A percentile compares a stretch with the other conserved stretches of the same genome.
phyloP scores from a whole-genome alignment of 2,113 vertebrate species.

The Elephantulus edwardii region DNA sequence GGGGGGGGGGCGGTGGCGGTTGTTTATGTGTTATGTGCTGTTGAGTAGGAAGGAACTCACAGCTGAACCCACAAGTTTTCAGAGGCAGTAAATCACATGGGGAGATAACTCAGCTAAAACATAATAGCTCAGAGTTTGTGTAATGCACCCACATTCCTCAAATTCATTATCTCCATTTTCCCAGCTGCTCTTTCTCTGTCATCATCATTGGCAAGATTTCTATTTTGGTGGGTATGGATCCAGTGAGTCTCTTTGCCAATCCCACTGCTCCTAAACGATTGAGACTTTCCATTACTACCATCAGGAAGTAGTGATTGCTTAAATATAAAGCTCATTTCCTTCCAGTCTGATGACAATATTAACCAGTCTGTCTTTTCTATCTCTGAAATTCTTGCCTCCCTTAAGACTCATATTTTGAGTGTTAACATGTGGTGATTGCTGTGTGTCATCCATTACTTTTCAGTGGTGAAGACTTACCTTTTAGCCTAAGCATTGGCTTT shows the following conservation, averaged over 20 bases:
- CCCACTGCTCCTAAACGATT: neutral
- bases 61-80: too few relatives aligned
- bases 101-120: conserved; percentile 8
- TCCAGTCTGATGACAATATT: conserved; percentile 4
- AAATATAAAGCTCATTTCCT: neutral
- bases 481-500: neutral
- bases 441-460: conserved; percentile 39
- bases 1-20: too few relatives aligned
- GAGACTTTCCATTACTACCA: neutral
- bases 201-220: neutral
- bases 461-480: neutral
- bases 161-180: neutral
- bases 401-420: neutral
- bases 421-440: conserved; percentile 12
- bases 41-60: too few relatives aligned
- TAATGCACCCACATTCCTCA: conserved; percentile 24
- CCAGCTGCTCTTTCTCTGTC: neutral
- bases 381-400: conserved; percentile 1
- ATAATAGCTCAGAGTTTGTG: neutral
- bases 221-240: neutral
- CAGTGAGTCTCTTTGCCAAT: conserved; percentile 9
- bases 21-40: too few relatives aligned
- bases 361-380: neutral
- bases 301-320: neutral
- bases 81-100: too few relatives aligned